These are phyloP conservation scores for Dioctria rufipes DNA, from an alignment of 2,888 invertebrate species.

Conservation along the genomic window DNA sequence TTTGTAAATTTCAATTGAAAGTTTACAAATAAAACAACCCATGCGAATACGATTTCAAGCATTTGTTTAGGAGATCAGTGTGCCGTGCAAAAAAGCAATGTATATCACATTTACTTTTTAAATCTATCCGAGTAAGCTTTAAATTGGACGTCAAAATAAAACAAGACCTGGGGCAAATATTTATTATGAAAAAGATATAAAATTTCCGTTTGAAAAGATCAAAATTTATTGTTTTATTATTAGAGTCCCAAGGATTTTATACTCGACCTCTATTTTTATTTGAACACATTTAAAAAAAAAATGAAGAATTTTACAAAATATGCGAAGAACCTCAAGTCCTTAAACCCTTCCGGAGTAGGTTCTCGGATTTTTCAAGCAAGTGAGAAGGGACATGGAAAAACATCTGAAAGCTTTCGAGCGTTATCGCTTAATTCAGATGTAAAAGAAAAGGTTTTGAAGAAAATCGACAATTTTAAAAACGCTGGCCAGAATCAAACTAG, in stretches of 20 bases:
- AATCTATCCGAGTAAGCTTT: background rate
- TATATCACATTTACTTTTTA: too few relatives aligned
- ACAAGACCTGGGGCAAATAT: background rate
- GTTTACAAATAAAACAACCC: too few relatives aligned
- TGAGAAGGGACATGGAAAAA: too few relatives aligned
- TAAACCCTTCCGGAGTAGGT: background rate
- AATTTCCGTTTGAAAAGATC: background rate
- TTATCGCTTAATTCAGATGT: too few relatives aligned
- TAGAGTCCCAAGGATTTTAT: background rate
- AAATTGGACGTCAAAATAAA: background rate
- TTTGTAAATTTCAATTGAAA: too few relatives aligned
- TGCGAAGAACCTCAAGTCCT: background rate
- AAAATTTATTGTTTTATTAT: background rate
- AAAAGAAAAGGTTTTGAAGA: too few relatives aligned
- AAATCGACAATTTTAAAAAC: too few relatives aligned
- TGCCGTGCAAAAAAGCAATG: too few relatives aligned
- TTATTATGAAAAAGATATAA: background rate
- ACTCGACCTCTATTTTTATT: background rate
- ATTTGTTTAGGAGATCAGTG: too few relatives aligned
- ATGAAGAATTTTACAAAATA: conserved; percentile 2
- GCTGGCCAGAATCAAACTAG: background rate
- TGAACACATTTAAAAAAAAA: background rate
- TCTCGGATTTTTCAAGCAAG: too few relatives aligned
- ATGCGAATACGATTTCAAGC: too few relatives aligned
- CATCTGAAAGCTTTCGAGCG: too few relatives aligned